phyloP scores from a whole-genome alignment of 2,888 invertebrate genomes.

The Hybos culiciformis region DNA sequence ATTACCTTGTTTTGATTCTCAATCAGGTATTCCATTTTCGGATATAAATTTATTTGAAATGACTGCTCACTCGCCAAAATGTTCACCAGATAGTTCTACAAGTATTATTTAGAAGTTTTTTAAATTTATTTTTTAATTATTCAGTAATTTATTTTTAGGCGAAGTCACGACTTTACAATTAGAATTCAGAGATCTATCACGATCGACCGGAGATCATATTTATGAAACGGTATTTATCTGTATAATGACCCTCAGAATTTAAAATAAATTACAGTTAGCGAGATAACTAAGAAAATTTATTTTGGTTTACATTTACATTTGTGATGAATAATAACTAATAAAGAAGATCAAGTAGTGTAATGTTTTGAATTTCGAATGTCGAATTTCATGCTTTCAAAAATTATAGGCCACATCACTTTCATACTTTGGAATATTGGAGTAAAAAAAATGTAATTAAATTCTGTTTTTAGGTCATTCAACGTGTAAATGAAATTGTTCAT shows the following conservation, averaged over 20 bases:
- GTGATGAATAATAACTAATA: no score
- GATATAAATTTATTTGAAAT: constrained; percentile 88
- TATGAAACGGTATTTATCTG: constrained; percentile 63
- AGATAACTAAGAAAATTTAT: no score
- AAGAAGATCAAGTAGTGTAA: no score
- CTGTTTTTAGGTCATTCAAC: constrained; percentile 61
- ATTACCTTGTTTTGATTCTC: constrained; percentile 75
- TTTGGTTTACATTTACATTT: no score
- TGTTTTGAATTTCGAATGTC: no score
- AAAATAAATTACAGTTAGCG: no score
- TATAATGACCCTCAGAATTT: no score
- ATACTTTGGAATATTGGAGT: no score
- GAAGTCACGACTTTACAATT: constrained; percentile 95
- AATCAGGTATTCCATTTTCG: constrained; percentile 84
- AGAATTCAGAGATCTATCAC: constrained; percentile 86
- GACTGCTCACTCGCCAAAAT: constrained; percentile 80
- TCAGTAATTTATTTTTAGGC: no score
- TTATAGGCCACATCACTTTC: no score
- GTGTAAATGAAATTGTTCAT: constrained; percentile 84
- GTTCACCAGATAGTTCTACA: constrained; percentile 95
- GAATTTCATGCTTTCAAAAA: no score
- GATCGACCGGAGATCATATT: constrained; percentile 61
- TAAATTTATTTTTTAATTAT: not conserved
- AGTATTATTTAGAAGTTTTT: not conserved
- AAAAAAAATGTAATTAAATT: no score